Evolutionary conservation across 2,113 vertebrate genomes (phyloP), one percentile per base, ranked within the genome.

Genomic region (Mixornis gularis): DNA sequence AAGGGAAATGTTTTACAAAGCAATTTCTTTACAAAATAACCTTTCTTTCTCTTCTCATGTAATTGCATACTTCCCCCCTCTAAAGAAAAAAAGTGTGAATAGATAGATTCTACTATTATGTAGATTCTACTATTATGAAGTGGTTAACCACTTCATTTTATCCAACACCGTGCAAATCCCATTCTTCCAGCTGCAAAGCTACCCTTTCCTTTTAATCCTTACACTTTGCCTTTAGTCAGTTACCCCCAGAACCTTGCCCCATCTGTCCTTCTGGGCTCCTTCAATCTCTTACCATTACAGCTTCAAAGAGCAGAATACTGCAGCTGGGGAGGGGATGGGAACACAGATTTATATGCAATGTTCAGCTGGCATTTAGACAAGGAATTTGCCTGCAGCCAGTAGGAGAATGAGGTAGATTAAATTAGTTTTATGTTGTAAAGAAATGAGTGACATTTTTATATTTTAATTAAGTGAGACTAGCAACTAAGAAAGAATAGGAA

Each of bases 391-490:
- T 88, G 56, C 44, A 93, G 85, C 41, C 36, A 46, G 40, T 62
- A 79, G 63, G 20, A 93, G 27, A 87, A 92, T 48, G n/a, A 93
- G 22, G 52, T 77, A 85, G 64, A 87, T 78, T 58, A 93, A 91
- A 72, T 72, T 92, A 53, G 25, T 69, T 81, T 87, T 55, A 81
- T 92, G 58, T 55, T 83, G 18, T 81, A 87, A 89, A 79, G 68
- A 79, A 91, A 14, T 69, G 52, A 91, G 44, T 84, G 85, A 92
- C 30, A 72, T 79, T 91, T 95, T 88, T 90, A 81, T 91, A 74
- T 79, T 89, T 95, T 88, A 94, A 95, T 93, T 96, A 95, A 90
- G 48, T 85, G 63, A 68, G 43, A 68, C 18, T 91, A 85, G 22
- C 19, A 88, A 68, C 72, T 70, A 62, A 12, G 29, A 86, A 53